phyloP scores from a whole-genome alignment of 2,888 invertebrate species.

The Zaprionus bogoriensis region DNA sequence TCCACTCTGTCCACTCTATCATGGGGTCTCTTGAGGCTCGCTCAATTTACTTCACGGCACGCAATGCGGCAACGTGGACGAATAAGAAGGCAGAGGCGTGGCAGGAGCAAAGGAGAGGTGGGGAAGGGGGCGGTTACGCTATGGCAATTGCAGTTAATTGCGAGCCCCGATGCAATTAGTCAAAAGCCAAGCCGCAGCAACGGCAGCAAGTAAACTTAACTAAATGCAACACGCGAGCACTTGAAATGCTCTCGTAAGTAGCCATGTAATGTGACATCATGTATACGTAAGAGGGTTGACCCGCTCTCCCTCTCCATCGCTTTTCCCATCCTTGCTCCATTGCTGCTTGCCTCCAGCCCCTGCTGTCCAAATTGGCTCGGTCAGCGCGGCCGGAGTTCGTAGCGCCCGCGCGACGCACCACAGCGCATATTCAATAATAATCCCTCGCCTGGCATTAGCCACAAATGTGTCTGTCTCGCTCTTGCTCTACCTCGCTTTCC shows the following conservation, averaged over 20 bases:
- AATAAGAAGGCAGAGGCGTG: background rate
- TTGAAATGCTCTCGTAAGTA: conserved; percentile 50
- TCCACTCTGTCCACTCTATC: conserved; percentile 47
- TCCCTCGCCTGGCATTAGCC: conserved; percentile 42
- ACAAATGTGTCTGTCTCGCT: conserved; percentile 23
- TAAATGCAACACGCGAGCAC: conserved; percentile 54
- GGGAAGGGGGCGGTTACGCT: background rate
- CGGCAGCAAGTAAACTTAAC: conserved; percentile 24
- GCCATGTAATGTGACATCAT: conserved; percentile 58
- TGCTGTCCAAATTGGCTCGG: conserved; percentile 36
- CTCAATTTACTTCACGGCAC: conserved; percentile 16
- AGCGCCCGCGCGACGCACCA: conserved; percentile 18
- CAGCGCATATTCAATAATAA: conserved; percentile 49
- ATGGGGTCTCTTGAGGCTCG: conserved; percentile 34
- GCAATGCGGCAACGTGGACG: conserved; percentile 31
- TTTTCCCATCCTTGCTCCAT: background rate
- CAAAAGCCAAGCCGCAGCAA: conserved; percentile 37
- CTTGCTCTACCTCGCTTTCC: background rate
- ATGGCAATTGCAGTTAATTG: conserved; percentile 55
- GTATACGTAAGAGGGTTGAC: conserved; percentile 1
- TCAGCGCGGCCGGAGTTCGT: conserved; percentile 16
- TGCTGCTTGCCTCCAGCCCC: background rate
- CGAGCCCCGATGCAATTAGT: conserved; percentile 63
- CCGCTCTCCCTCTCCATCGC: background rate
- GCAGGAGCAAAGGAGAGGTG: too few species aligned